Percentiles rank a stretch among this genome's conserved stretches.
phyloP scores from a whole-genome alignment of 2,113 vertebrate genomes.

The Trichechus manatus region DNA sequence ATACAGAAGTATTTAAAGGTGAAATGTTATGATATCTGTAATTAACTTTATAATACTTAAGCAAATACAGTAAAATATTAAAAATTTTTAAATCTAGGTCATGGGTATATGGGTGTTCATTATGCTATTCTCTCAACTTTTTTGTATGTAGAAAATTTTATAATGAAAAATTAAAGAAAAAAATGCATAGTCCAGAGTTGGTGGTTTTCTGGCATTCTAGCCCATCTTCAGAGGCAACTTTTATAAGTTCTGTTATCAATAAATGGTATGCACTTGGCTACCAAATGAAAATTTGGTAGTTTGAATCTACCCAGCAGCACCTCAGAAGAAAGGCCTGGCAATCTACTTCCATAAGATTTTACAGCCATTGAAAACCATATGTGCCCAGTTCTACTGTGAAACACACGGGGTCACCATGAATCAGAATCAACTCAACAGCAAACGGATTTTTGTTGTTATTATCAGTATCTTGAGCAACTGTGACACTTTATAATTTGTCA shows the following conservation, averaged over 20 bases:
- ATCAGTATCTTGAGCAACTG: background rate
- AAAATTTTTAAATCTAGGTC: background rate
- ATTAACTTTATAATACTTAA: background rate
- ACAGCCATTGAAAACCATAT: background rate
- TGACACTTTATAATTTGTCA: background rate
- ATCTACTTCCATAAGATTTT: background rate
- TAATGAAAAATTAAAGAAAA: slow-evolving; percentile 10
- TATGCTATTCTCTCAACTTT: background rate
- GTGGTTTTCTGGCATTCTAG: background rate
- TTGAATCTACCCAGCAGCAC: background rate
- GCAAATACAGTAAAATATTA: slow-evolving; percentile 5
- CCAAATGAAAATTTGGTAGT: background rate
- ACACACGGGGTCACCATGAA: background rate
- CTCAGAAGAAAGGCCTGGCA: background rate
- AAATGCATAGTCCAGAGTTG: background rate
- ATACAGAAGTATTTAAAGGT: background rate
- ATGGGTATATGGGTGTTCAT: background rate
- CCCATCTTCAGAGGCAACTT: background rate
- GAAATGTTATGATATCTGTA: slow-evolving; percentile 11
- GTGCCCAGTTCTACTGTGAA: no score
- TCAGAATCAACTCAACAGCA: background rate
- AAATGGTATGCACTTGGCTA: background rate
- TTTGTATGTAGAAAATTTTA: background rate
- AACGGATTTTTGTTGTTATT: background rate
- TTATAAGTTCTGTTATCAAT: background rate